phyloP scores from a whole-genome alignment of 2,888 invertebrate genomes.

The Loripinus fragilis region DNA sequence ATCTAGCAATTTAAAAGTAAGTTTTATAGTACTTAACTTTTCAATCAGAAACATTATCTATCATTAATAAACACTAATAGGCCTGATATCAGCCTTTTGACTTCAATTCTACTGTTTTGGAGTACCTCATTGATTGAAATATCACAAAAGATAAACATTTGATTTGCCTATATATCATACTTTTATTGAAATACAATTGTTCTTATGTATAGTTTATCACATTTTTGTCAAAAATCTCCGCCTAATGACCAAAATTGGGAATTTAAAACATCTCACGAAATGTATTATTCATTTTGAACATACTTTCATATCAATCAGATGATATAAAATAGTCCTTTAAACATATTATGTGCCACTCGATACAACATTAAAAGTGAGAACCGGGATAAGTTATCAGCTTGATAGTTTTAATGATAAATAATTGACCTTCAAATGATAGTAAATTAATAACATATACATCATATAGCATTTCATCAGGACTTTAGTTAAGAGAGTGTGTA shows the following conservation, averaged over 20 bases:
- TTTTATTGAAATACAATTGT: slow-evolving; percentile 14
- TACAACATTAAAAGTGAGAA: neutral
- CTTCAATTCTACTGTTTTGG: neutral
- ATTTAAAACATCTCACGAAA: neutral
- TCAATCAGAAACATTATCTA: neutral
- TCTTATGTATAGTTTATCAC: neutral
- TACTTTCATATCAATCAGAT: neutral
- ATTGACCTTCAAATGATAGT: too few species aligned
- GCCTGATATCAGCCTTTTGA: neutral
- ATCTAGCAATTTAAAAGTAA: neutral
- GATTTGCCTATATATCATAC: neutral
- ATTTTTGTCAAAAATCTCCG: neutral
- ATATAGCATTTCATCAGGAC: too few species aligned
- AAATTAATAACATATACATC: too few species aligned
- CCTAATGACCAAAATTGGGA: neutral
- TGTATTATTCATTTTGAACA: neutral
- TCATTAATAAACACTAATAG: too few species aligned
- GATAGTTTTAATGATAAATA: too few species aligned
- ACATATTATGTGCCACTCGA: neutral
- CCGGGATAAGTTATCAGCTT: neutral
- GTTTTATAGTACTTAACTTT: neutral
- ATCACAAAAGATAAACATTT: slow-evolving; percentile 7
- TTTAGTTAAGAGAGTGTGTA: too few species aligned
- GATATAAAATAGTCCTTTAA: neutral
- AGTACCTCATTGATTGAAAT: neutral